A percentile compares a stretch with the other conserved stretches of the same genome.
Evolutionary conservation across 92 coral and sea anemone genomes (phyloP).

Genomic region (Actinostola sp.): DNA sequence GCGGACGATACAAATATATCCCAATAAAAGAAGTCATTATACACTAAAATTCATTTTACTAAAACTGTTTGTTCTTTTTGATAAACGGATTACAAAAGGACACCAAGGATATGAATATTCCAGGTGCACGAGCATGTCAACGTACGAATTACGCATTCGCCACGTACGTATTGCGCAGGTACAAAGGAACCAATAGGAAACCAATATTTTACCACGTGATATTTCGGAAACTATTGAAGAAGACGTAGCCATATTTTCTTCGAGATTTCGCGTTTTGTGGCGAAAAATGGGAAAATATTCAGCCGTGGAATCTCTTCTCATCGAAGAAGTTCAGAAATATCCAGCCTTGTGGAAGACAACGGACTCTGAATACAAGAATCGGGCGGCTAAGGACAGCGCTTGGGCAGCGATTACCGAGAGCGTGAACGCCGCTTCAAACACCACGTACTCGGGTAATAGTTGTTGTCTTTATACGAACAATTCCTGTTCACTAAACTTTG

Average conservation of each 20-base stretch:
- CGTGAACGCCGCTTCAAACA: conserved; percentile 5
- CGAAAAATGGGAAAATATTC: conserved; percentile 41
- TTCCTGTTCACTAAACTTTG: too few species aligned
- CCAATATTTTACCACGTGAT: background rate
- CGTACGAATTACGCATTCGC: conserved; percentile 18
- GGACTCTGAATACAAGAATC: conserved; percentile 18
- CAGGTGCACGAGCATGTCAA: background rate
- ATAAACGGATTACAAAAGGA: too few species aligned
- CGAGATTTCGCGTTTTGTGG: background rate
- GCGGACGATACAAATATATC: too few species aligned
- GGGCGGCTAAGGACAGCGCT: conserved; percentile 15
- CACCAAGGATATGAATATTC: background rate
- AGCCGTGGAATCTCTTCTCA: conserved; percentile 19
- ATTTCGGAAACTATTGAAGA: conserved; percentile 5
- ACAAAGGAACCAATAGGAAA: background rate
- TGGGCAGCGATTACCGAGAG: conserved; percentile 17
- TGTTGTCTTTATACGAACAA: too few species aligned
- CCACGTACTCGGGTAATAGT: conserved; percentile 9
- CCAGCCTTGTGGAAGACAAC: conserved; percentile 10
- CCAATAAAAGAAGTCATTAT: too few species aligned
- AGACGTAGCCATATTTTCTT: conserved; percentile 18
- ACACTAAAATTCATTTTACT: too few species aligned
- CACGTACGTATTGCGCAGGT: conserved; percentile 17
- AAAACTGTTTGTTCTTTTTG: too few species aligned
- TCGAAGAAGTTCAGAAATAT: conserved; percentile 25